Conservation (phyloP, 2,113 vertebrate species). For the Pao palembangensis region DNA sequence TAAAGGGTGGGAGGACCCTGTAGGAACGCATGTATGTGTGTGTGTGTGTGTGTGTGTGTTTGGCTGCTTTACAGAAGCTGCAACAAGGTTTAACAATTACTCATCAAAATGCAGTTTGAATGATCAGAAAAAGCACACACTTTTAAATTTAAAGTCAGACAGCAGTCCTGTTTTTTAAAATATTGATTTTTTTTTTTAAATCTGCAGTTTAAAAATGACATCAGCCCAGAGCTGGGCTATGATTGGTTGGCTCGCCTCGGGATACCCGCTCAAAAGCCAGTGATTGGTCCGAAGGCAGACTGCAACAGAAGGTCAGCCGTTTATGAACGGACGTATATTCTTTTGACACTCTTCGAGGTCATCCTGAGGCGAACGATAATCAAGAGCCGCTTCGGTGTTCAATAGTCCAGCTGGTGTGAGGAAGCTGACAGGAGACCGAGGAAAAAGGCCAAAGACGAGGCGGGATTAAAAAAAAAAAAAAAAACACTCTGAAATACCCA, state of each 20-base stretch:
- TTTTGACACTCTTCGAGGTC: conserved; percentile 46
- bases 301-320: conserved; percentile 36
- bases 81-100: too few species aligned
- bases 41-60: neutral
- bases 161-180: neutral
- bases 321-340: conserved; percentile 52
- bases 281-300: conserved; percentile 41
- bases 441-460: conserved; percentile 29
- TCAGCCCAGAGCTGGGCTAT: conserved; percentile 9
- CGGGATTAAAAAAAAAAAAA: neutral
- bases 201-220: conserved; percentile 42
- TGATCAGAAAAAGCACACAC: too few species aligned
- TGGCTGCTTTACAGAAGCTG: too few species aligned
- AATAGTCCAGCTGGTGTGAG: conserved; percentile 25
- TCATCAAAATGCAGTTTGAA: too few species aligned
- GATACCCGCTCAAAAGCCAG: conserved; percentile 29
- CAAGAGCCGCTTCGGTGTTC: conserved; percentile 29
- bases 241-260: conserved; percentile 50
- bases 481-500: conserved; percentile 27
- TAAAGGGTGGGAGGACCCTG: conserved; percentile 33
- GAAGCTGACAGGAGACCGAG: conserved; percentile 13
- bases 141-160: neutral
- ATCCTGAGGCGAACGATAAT: conserved; percentile 37
- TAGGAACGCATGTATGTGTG: neutral
- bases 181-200: neutral